Conservation (phyloP, 2,113 vertebrate species). For the Aptenodytes patagonicus region DNA sequence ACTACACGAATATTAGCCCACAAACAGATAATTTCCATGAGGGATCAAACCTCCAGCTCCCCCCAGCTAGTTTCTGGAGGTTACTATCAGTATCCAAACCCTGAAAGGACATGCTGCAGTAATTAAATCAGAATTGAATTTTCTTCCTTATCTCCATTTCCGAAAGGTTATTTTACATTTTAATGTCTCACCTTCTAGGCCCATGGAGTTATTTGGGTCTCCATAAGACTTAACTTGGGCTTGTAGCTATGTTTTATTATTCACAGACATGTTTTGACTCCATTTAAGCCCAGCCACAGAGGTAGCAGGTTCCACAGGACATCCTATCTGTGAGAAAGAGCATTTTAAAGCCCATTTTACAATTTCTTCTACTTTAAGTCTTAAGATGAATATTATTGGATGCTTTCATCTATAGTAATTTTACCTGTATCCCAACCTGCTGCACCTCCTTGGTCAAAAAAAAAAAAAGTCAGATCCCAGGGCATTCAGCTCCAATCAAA, state of each 20-base stretch:
- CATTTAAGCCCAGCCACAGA: not conserved
- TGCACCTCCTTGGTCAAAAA: not conserved
- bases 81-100: not conserved
- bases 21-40: not conserved
- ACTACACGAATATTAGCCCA: not conserved
- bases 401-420: not conserved
- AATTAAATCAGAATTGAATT: not conserved
- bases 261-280: not conserved
- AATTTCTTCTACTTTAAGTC: not conserved
- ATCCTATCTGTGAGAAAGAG: not conserved
- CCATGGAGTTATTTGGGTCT: not conserved
- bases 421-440: not conserved
- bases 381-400: not conserved
- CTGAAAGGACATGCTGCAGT: not conserved
- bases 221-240: not conserved
- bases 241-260: not conserved
- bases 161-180: not conserved
- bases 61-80: not conserved
- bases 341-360: not conserved
- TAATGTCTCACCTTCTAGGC: not conserved
- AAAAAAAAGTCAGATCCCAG: not conserved
- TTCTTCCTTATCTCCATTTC: not conserved
- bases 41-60: not conserved
- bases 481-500: not conserved
- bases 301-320: not conserved